Evolutionary conservation across 2,113 vertebrate genomes (phyloP).

Genomic region (Pseudois nayaur): DNA sequence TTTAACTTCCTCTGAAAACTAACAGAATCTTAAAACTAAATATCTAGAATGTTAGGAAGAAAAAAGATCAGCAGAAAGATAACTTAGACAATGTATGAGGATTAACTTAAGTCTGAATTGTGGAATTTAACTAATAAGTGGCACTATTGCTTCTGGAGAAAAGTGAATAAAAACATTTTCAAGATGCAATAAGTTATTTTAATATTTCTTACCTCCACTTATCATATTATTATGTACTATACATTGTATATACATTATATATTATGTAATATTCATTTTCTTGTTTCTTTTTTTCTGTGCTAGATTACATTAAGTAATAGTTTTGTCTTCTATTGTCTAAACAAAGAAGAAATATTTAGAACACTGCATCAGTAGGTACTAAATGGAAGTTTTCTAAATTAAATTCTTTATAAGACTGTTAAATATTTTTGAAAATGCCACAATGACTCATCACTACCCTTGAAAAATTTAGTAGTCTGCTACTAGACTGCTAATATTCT

Average conservation of each 20-base stretch:
- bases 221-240: not conserved
- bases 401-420: not conserved
- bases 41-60: not conserved
- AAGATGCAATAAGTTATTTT: not conserved
- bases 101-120: not conserved
- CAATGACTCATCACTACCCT: not conserved
- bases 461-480: not conserved
- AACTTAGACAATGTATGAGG: not conserved
- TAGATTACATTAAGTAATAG: not conserved
- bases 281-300: not conserved
- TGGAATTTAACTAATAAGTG: not conserved
- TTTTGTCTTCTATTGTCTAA: not conserved
- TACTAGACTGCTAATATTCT: not conserved
- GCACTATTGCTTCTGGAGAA: not conserved
- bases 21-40: not conserved
- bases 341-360: not conserved
- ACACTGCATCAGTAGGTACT: not conserved
- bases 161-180: not conserved
- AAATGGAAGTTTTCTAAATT: not conserved
- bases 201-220: not conserved
- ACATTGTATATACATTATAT: not conserved
- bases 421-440: not conserved
- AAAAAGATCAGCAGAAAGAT: not conserved
- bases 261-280: not conserved
- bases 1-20: not conserved